Evolutionary conservation across 2,888 invertebrate genomes (phyloP).

Genomic region (Euplexia lucipara): DNA sequence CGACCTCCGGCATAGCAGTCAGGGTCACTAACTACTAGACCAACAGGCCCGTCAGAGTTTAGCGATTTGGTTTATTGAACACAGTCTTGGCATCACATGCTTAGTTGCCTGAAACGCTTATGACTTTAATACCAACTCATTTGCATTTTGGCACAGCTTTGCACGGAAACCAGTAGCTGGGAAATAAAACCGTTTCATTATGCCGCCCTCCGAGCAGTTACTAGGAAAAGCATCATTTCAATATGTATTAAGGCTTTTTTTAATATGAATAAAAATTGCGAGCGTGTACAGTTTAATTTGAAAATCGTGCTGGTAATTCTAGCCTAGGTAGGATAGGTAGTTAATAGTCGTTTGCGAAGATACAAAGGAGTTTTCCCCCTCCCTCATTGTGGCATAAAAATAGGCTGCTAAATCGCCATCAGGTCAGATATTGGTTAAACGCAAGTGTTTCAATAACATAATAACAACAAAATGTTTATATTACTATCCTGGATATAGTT

Average conservation of each 20-base stretch:
- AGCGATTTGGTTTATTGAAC: conserved; percentile 36
- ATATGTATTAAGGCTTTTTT: conserved; percentile 26
- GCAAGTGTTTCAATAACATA: background rate
- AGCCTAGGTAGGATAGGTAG: too few relatives aligned
- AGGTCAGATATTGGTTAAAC: too few relatives aligned
- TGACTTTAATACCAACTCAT: conserved; percentile 44
- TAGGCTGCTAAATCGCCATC: too few relatives aligned
- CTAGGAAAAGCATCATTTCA: conserved; percentile 31
- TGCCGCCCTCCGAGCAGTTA: conserved; percentile 16
- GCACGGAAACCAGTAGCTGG: conserved; percentile 30
- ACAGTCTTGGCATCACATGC: conserved; percentile 26
- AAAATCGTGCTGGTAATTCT: conserved; percentile 26
- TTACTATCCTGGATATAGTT: background rate
- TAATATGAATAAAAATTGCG: conserved; percentile 29
- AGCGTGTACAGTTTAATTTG: conserved; percentile 11
- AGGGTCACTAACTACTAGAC: too few relatives aligned
- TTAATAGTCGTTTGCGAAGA: conserved; percentile 5
- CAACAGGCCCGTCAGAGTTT: too few relatives aligned
- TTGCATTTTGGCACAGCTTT: conserved; percentile 53
- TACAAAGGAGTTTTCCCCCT: too few relatives aligned
- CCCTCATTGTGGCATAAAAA: too few relatives aligned
- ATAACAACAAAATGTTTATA: too few relatives aligned
- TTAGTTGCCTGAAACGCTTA: conserved; percentile 16
- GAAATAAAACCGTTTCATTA: conserved; percentile 45
- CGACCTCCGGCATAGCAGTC: too few relatives aligned